A percentile compares a stretch with the other conserved stretches of the same genome.
Evolutionary conservation across 2,888 invertebrate species (phyloP).

Genomic region (Matsumyia berberina): DNA sequence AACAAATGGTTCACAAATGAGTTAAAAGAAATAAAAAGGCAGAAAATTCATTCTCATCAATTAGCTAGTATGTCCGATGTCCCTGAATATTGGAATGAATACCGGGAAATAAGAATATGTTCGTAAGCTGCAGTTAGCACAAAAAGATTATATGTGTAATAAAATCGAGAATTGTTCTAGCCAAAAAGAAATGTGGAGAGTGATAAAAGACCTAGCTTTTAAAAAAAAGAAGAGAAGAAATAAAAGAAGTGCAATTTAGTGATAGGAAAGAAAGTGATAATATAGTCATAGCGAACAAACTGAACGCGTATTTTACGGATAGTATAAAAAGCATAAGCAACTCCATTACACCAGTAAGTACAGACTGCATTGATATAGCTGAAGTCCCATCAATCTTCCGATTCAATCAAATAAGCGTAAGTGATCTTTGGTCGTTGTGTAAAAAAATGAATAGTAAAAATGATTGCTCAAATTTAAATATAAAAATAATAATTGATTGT

Average conservation of each 20-base stretch:
- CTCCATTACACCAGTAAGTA: no score
- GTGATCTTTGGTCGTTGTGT: no score
- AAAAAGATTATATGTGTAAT: neutral
- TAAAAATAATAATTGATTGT: conserved; percentile 8
- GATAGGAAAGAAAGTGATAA: no score
- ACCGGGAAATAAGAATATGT: neutral
- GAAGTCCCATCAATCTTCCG: no score
- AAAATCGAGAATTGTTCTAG: neutral
- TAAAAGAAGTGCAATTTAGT: neutral
- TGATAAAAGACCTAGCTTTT: neutral
- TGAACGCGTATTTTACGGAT: no score
- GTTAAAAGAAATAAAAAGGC: neutral
- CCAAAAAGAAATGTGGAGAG: neutral
- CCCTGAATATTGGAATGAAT: neutral
- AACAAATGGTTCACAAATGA: neutral
- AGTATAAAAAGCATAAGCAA: no score
- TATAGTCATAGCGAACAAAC: no score
- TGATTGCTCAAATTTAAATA: neutral
- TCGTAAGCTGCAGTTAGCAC: neutral
- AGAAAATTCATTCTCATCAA: neutral
- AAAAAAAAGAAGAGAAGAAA: neutral
- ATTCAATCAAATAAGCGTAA: no score
- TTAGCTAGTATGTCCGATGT: neutral
- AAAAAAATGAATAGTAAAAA: neutral
- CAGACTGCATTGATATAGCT: no score